phyloP scores from a whole-genome alignment of 2,113 vertebrate genomes.

The Odocoileus hemionus region DNA sequence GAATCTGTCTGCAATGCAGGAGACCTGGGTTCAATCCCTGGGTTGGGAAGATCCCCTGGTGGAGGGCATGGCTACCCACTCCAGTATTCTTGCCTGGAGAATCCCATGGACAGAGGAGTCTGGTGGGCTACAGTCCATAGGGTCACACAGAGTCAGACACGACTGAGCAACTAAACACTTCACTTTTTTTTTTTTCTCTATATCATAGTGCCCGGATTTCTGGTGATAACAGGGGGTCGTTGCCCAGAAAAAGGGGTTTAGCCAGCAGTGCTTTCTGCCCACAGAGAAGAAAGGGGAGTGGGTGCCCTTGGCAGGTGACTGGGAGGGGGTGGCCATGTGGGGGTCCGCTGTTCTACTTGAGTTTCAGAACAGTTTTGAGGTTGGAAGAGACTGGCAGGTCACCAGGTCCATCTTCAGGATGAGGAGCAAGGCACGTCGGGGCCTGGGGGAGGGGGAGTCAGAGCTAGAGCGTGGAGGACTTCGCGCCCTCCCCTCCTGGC shows the following conservation, averaged over 20 bases:
- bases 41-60: neutral
- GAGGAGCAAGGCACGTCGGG: rapidly evolving
- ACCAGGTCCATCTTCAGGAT: rapidly evolving
- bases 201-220: rapidly evolving
- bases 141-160: neutral
- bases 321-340: rapidly evolving
- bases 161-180: neutral
- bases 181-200: neutral
- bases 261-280: neutral
- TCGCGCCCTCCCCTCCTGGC: neutral
- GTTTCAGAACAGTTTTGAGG: neutral
- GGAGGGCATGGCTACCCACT: neutral
- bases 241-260: rapidly evolving
- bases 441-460: neutral
- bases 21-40: neutral
- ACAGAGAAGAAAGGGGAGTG: rapidly evolving
- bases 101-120: neutral
- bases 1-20: neutral
- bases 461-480: neutral
- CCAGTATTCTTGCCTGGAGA: neutral
- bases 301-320: neutral
- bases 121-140: neutral
- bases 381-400: neutral
- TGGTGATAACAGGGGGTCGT: neutral
- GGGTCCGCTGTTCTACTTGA: neutral